Base-by-base conservation (phyloP, 30 jellyfish, hydroid and myxozoan genomes). In the Aurelia sp. region DNA sequence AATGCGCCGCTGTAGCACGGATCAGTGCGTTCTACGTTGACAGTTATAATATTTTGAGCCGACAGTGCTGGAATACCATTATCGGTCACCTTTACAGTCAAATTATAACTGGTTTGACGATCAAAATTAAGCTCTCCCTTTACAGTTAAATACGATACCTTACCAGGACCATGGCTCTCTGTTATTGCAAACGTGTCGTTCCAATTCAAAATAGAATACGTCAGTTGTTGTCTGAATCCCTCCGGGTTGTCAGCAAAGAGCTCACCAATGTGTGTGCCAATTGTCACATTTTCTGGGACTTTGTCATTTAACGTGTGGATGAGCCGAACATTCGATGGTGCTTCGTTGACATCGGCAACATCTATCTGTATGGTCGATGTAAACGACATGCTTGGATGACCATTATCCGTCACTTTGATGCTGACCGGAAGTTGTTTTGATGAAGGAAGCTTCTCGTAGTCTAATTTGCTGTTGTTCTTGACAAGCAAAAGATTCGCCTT, bases 201-300 rank as follows among this genome's bases (percentile, higher is more conserved):
- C 80, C 89, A 71, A 53, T 72, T 80, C 82, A 86, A 41, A 3
- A 82, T 75, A 4, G 73, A 61, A 37, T 44, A 92, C 13, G 83
- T 68, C 21, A 92, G 35, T 12, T 23, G 70, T 40, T 87, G 97
- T 64, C 71, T 80, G 57, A 77, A 35, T 9, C 96, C 96, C 62
- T 92, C 98, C 3, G 98, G 98, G 71, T 92, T 83, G 62, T 92
- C 96, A 19, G 95, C 88, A 59, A 66, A 76, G 35, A 92, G 73
- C 78, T 81, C 89, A 13, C 97, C 98, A 65, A 92, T 58, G 22
- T 51, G 71, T 12, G 90, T 52, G 37, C 90, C 92, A 13, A 66
- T 13, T 16, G 92, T 77, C 11, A 76, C 66, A 76, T 77, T 87
- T 77, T 92, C 98, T 27, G 92, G 76, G 21, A 92, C 53, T 9